phyloP scores from a whole-genome alignment of 2,113 vertebrate species.

The Pica pica region DNA sequence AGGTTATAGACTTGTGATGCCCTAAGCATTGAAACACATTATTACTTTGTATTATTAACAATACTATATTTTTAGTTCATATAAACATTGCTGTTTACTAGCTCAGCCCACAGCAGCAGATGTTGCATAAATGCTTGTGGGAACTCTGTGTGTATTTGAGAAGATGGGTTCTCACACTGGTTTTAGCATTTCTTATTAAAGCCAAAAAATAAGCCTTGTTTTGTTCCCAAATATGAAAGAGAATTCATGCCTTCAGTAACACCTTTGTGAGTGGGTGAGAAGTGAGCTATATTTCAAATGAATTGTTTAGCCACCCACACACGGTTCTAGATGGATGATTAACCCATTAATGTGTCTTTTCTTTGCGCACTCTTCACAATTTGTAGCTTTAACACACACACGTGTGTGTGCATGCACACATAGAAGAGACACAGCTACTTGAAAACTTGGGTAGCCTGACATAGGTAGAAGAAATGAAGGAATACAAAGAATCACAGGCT shows the following conservation, averaged over 20 bases:
- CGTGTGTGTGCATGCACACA: rapidly evolving
- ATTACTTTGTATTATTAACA: neutral
- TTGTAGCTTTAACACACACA: neutral
- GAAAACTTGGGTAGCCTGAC: neutral
- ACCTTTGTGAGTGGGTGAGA: constrained; percentile 16
- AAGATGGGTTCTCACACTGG: neutral
- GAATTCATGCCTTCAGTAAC: constrained; percentile 21
- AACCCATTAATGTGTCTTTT: neutral
- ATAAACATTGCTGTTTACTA: neutral
- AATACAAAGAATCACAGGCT: neutral
- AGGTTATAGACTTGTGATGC: neutral
- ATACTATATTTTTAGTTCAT: neutral
- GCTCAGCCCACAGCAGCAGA: neutral
- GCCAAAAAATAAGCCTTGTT: neutral
- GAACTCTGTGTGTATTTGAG: neutral
- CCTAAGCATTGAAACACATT: neutral
- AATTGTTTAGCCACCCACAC: constrained; percentile 8
- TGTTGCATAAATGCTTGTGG: neutral
- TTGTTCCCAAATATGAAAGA: constrained; percentile 32
- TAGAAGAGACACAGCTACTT: neutral
- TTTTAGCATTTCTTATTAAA: constrained; percentile 1
- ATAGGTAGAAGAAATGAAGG: neutral
- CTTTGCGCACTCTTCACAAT: neutral
- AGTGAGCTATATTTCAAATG: constrained; percentile 37
- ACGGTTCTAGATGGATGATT: neutral